These are phyloP conservation scores for Bungarus multicinctus DNA, from an alignment of 2,113 vertebrate species.

Conservation along the genomic window DNA sequence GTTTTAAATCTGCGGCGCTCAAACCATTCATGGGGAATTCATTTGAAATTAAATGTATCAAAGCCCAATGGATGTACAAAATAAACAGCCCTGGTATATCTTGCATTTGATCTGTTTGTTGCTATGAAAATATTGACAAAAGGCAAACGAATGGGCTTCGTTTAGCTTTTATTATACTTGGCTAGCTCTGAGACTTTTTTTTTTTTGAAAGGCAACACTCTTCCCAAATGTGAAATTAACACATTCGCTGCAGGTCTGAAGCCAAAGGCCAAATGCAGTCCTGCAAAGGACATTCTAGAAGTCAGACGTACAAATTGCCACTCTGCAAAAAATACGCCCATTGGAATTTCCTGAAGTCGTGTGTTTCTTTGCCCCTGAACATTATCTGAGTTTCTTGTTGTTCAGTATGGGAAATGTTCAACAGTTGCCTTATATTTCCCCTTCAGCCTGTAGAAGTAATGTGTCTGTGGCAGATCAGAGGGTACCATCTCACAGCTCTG, in stretches of 20 bases:
- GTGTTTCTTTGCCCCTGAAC: background rate
- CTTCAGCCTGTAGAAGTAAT: background rate
- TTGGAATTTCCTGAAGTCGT: background rate
- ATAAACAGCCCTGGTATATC: slow-evolving; percentile 36
- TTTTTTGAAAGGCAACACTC: slow-evolving; percentile 38
- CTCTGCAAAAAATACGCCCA: background rate
- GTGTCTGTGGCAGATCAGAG: background rate
- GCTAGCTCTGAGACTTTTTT: slow-evolving; percentile 45
- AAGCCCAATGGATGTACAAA: slow-evolving; percentile 49
- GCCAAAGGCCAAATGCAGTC: background rate
- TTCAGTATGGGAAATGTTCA: background rate
- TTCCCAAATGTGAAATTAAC: slow-evolving; percentile 51
- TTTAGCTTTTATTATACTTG: slow-evolving; percentile 57
- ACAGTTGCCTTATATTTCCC: background rate
- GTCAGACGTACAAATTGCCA: background rate
- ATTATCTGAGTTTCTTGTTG: background rate
- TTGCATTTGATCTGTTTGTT: slow-evolving; percentile 55
- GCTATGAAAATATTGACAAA: slow-evolving; percentile 59
- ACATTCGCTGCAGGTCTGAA: slow-evolving; percentile 31
- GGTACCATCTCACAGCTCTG: background rate
- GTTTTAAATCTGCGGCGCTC: background rate
- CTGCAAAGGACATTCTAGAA: background rate
- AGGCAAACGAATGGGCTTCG: slow-evolving; percentile 53
- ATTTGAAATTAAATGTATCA: slow-evolving; percentile 57
- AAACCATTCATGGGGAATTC: slow-evolving; percentile 34